phyloP scores from a whole-genome alignment of 2,888 invertebrate species.

The Erpobdella octoculata region DNA sequence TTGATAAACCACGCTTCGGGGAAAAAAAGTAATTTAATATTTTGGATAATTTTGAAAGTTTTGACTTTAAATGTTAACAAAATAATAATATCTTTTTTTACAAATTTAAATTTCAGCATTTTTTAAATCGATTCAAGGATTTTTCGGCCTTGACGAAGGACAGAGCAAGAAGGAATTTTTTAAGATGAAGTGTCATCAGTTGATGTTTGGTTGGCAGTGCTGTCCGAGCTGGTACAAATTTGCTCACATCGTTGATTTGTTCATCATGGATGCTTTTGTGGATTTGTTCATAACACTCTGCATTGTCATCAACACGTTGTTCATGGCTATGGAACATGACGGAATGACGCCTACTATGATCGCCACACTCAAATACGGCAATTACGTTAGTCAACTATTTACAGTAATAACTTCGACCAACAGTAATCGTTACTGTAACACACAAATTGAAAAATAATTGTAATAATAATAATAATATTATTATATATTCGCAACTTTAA shows the following conservation, averaged over 20 bases:
- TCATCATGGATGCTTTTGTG: conserved; percentile 95
- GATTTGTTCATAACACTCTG: conserved; percentile 95
- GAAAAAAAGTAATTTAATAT: conserved; percentile 28
- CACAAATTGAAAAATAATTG: too few relatives aligned
- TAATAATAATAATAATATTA: too few relatives aligned
- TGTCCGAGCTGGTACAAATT: conserved; percentile 63
- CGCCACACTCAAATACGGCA: conserved; percentile 77
- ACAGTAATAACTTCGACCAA: background rate
- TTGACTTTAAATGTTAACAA: background rate
- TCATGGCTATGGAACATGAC: conserved; percentile 93
- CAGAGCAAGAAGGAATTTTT: conserved; percentile 33
- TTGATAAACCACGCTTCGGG: conserved; percentile 33
- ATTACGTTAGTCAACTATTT: conserved; percentile 69
- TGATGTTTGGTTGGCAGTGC: conserved; percentile 71
- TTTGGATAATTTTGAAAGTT: background rate
- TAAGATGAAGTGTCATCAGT: conserved; percentile 42
- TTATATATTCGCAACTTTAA: too few relatives aligned
- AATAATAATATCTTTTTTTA: too few relatives aligned
- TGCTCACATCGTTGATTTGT: conserved; percentile 71
- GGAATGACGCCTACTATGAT: conserved; percentile 77
- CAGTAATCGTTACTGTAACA: too few relatives aligned
- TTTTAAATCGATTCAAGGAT: conserved; percentile 2
- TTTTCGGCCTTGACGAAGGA: conserved; percentile 28
- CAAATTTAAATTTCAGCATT: background rate
- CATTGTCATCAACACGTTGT: conserved; percentile 92